phyloP scores from a whole-genome alignment of 2,797 vertebrate genomes.

The Xenops minutus region DNA sequence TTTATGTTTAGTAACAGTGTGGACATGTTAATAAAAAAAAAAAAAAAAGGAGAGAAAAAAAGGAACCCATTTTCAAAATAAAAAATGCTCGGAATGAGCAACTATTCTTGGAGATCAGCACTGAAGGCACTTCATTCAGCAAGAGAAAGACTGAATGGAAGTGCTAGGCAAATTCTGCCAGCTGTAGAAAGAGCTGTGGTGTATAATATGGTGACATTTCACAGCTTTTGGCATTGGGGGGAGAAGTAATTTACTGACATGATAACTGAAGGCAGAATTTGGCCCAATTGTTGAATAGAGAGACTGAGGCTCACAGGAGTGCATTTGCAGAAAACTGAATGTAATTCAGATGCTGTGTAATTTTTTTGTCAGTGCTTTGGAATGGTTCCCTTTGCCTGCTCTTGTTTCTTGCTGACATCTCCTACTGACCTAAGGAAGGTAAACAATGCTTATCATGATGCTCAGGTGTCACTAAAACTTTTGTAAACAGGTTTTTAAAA shows the following conservation, averaged over 20 bases:
- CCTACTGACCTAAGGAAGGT: neutral
- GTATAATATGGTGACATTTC: neutral
- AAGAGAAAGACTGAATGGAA: neutral
- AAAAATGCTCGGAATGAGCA: neutral
- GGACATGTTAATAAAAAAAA: conserved; percentile 59
- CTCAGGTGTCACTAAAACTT: neutral
- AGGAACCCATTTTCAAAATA: neutral
- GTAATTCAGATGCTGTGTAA: neutral
- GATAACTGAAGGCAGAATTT: neutral
- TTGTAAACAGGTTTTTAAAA: neutral
- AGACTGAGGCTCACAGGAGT: neutral
- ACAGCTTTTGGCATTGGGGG: neutral
- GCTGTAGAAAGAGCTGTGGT: neutral
- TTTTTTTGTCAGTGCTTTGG: neutral
- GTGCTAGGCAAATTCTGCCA: neutral
- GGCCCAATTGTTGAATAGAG: neutral
- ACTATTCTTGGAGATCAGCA: conserved; percentile 14
- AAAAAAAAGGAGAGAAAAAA: neutral
- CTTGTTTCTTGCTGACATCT: neutral
- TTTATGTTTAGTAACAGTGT: conserved; percentile 66
- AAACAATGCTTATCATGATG: neutral
- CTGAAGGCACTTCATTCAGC: neutral
- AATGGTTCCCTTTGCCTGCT: neutral
- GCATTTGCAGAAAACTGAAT: neutral
- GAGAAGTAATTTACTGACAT: neutral